Evolutionary conservation across 2,113 vertebrate genomes (phyloP).

Genomic region (Pteronura brasiliensis): DNA sequence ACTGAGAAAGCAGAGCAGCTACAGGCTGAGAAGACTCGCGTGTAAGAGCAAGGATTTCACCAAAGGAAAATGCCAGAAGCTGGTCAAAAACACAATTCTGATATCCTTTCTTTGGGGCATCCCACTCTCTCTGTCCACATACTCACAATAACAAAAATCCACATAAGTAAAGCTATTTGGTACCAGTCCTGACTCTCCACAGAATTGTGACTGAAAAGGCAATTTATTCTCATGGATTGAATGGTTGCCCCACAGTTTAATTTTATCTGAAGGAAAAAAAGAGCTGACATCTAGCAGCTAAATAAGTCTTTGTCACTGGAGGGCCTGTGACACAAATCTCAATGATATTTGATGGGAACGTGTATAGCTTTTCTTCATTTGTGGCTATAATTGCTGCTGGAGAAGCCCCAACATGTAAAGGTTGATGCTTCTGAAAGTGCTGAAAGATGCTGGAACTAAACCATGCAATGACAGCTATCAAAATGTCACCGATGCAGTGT

Average conservation of each 20-base stretch:
- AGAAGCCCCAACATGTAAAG: conserved; percentile 78
- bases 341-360: conserved; percentile 57
- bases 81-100: not conserved
- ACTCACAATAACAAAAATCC: not conserved
- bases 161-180: conserved; percentile 13
- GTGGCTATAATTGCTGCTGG: conserved; percentile 76
- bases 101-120: not conserved
- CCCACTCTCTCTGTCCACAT: not conserved
- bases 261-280: conserved; percentile 20
- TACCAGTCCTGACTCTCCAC: conserved; percentile 19
- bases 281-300: conserved; percentile 67
- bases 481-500: conserved; percentile 64
- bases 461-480: conserved; percentile 76
- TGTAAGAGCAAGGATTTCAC: not conserved
- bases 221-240: conserved; percentile 21
- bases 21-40: not conserved
- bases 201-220: conserved; percentile 49
- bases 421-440: conserved; percentile 79
- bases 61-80: not conserved
- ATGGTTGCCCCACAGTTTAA: conserved; percentile 63
- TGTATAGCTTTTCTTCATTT: conserved; percentile 66
- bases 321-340: conserved; percentile 73
- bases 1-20: not conserved
- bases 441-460: conserved; percentile 77
- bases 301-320: conserved; percentile 49